Percentiles rank a stretch among this genome's conserved stretches.
These are phyloP conservation scores for Gerris buenoi DNA, from an alignment of 1,140 invertebrate species.

Conservation along the genomic window DNA sequence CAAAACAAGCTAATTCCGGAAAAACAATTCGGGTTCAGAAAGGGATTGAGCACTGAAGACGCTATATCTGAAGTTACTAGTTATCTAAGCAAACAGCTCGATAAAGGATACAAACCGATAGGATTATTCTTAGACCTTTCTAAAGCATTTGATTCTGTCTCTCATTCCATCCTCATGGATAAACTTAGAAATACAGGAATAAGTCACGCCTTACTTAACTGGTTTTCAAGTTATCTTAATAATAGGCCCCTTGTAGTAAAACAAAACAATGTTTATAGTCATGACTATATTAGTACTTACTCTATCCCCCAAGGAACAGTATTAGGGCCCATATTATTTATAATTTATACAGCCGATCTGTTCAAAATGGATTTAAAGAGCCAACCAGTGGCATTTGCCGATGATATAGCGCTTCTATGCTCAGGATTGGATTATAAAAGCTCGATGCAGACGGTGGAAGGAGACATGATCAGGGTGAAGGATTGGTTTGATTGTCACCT, in stretches of 20 bases:
- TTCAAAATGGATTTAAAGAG: neutral
- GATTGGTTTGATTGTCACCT: neutral
- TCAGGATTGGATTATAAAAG: neutral
- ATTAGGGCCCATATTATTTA: neutral
- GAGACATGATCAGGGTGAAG: neutral
- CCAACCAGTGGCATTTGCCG: neutral
- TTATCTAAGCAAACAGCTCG: neutral
- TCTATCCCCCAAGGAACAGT: neutral
- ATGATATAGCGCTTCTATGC: neutral
- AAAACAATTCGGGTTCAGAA: neutral
- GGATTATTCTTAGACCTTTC: neutral
- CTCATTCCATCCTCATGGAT: neutral
- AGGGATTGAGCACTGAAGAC: neutral
- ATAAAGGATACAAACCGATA: neutral
- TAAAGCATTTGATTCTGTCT: neutral
- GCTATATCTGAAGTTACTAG: neutral
- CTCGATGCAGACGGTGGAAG: neutral
- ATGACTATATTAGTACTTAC: neutral
- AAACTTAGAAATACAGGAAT: neutral
- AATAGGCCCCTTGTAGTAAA: neutral
- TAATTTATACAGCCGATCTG: neutral
- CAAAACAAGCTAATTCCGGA: neutral
- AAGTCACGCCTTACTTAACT: neutral
- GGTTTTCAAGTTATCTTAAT: neutral
- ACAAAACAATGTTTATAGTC: neutral